Conservation (phyloP, 2,797 vertebrate species). For the Amniataba percoides region DNA sequence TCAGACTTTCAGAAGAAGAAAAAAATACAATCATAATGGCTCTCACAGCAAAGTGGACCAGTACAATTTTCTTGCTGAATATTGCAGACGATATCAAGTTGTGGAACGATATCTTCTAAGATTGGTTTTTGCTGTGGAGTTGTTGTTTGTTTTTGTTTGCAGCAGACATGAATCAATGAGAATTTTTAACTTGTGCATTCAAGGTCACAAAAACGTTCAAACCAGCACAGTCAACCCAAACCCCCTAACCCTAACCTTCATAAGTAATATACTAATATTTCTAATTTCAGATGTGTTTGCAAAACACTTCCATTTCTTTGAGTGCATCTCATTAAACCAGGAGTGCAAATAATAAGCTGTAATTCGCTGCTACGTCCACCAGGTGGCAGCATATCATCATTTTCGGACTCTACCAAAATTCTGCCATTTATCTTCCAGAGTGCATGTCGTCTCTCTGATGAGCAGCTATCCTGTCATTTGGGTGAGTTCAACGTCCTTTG, state of each 20-base stretch:
- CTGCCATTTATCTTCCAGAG: not conserved
- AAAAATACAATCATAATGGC: not conserved
- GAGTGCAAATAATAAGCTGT: conserved; percentile 2
- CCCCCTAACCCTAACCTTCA: no score
- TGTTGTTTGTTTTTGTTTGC: not conserved
- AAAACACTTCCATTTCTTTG: not conserved
- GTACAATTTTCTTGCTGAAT: not conserved
- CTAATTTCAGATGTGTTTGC: not conserved
- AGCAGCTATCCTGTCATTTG: not conserved
- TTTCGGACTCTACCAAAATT: not conserved
- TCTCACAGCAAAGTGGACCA: conserved; percentile 27
- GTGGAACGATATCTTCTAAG: not conserved
- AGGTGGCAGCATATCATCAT: conserved; percentile 58
- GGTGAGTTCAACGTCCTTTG: not conserved
- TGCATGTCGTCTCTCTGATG: not conserved
- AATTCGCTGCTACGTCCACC: conserved; percentile 37
- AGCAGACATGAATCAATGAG: not conserved
- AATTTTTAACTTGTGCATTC: not conserved
- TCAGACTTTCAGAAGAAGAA: conserved; percentile 33
- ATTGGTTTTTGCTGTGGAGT: not conserved
- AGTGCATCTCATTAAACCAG: not conserved
- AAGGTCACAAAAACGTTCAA: not conserved
- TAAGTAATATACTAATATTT: not conserved
- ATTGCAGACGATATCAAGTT: conserved; percentile 4
- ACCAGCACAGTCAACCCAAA: not conserved